phyloP scores from a whole-genome alignment of 2,113 vertebrate genomes.

The Nycticebus coucang region DNA sequence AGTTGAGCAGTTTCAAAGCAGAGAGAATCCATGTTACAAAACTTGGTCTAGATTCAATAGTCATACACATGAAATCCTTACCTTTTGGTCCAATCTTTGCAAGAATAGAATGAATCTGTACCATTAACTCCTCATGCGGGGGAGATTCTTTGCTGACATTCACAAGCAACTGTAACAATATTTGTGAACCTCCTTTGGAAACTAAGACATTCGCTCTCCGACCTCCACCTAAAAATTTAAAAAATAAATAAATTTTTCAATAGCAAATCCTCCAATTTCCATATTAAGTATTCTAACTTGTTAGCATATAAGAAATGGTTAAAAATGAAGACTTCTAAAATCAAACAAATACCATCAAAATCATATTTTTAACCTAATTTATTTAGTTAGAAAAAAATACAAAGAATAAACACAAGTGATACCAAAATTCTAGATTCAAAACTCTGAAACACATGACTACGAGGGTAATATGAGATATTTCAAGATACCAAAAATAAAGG shows the following conservation, averaged over 20 bases:
- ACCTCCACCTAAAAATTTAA: constrained; percentile 88
- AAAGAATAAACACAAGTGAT: background rate
- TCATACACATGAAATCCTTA: constrained; percentile 70
- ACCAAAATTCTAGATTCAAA: background rate
- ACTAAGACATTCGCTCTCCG: constrained; percentile 92
- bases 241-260: background rate
- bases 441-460: background rate
- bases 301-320: constrained; percentile 41
- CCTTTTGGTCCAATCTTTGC: constrained; percentile 97
- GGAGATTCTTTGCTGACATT: constrained; percentile 90
- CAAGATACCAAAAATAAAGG: constrained; percentile 13
- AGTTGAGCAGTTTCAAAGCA: constrained; percentile 10
- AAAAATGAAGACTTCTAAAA: constrained; percentile 46
- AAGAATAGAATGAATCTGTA: constrained; percentile 94
- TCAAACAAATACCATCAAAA: constrained; percentile 41
- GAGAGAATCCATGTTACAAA: constrained; percentile 57
- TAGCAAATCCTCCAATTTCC: background rate
- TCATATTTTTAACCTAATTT: constrained; percentile 38
- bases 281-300: background rate
- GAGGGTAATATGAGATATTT: background rate
- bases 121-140: constrained; percentile 94
- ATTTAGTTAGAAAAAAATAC: background rate
- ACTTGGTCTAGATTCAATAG: background rate
- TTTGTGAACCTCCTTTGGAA: constrained; percentile 94
- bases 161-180: constrained; percentile 93